Evolutionary conservation across 2,113 vertebrate species (phyloP).

Genomic region (Crotalus viridis): DNA sequence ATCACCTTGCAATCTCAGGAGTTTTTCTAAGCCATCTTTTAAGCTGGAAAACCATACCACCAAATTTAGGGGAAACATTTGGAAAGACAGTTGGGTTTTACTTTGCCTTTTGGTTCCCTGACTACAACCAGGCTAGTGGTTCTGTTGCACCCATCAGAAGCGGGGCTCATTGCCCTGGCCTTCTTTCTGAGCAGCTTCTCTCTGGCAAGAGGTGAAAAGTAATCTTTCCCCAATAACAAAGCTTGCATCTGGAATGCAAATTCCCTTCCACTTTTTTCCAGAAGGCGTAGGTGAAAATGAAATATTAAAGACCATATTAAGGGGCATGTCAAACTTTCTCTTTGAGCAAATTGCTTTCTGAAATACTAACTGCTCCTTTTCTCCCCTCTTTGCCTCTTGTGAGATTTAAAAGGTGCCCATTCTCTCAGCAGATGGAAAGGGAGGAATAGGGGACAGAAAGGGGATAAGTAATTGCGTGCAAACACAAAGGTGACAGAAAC

Average conservation of each 20-base stretch:
- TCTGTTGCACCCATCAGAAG: neutral
- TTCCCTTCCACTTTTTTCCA: neutral
- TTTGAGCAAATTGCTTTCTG: neutral
- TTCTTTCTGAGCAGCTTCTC: neutral
- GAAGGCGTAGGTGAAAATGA: neutral
- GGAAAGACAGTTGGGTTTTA: neutral
- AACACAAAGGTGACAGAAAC: neutral
- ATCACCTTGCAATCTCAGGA: neutral
- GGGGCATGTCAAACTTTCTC: neutral
- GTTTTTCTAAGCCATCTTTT: neutral
- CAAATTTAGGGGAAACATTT: neutral
- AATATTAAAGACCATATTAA: neutral
- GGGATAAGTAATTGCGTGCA: neutral
- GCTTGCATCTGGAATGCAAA: neutral
- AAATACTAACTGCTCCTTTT: neutral
- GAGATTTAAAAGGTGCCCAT: neutral
- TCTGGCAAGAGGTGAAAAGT: neutral
- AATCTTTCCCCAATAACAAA: neutral
- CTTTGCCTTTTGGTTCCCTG: neutral
- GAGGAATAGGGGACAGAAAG: neutral
- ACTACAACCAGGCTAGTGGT: neutral
- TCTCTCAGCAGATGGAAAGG: neutral
- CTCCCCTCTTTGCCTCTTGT: neutral
- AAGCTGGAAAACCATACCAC: neutral
- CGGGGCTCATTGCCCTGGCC: neutral